Base-by-base conservation (phyloP, 2,113 vertebrate genomes). In the Scomber scombrus region DNA sequence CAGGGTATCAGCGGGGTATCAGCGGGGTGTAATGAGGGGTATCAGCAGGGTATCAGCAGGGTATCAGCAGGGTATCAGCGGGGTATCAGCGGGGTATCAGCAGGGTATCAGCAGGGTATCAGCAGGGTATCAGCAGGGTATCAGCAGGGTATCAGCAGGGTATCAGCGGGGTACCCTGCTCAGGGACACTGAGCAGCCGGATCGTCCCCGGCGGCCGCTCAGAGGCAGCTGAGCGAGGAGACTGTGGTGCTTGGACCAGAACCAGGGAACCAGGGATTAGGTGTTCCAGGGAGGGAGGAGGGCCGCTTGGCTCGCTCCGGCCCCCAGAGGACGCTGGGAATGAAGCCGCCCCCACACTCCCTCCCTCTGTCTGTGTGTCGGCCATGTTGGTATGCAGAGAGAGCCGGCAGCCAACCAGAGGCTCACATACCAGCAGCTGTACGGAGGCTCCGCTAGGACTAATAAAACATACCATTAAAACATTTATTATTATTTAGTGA, bases 221-320 rank as follows among this genome's bases (percentile, higher is more conserved):
- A 13, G 51, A 74, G 40, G 54, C 51, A 57, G 68, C 68, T 50
- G 64, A 66, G 23, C 18, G 29, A 34, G 65, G 65, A 52, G 29
- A n/a, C 61, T 67, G 70, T 62, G 80, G 65, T 29, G 31, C 26
- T 65, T 82, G 72, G 73, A 71, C 67, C 23, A 5, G n/a, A 23
- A 66, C 96, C 97, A 97, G 34, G 10, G n/a, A 23, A 66, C 96
- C 97, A 97, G 96, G 96, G 95, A 97, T 97, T 97, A 97, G 97
- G 96, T 97, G 96, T 97, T 97, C 96, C 95, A 80, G 75, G 90
- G 95, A 94, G 96, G 94, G 88, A 89, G 86, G 96, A 62, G 64
- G 71, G 72, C 64, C 52, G 76, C 14, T 58, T 82, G 80, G 73
- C 80, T 66, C 1, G 92, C 95, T 91, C 91, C 80, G 94, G 92